Evolutionary conservation across 2,888 invertebrate species (phyloP).

Genomic region (Ectemnius cavifrons): DNA sequence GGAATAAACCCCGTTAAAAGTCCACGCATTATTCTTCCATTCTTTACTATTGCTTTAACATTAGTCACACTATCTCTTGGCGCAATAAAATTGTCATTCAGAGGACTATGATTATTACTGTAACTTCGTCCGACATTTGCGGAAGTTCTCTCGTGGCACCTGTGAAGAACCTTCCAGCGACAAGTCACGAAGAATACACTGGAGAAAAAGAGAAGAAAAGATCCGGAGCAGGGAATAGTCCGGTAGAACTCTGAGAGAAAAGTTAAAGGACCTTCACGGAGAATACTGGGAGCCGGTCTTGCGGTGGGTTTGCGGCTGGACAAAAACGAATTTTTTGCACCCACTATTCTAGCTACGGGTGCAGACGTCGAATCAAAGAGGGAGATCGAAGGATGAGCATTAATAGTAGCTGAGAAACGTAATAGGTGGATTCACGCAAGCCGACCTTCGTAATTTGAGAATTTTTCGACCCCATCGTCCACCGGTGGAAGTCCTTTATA

Average conservation of each 20-base stretch:
- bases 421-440: conserved; percentile 25
- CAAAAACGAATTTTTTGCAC: conserved; percentile 35
- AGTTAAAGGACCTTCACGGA: conserved; percentile 31
- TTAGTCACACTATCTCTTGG: too few relatives aligned
- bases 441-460: conserved; percentile 62
- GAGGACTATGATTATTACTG: too few relatives aligned
- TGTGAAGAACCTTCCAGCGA: conserved; percentile 18
- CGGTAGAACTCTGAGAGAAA: conserved; percentile 32
- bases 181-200: conserved; percentile 25
- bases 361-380: conserved; percentile 1
- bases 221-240: conserved; percentile 12
- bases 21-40: too few relatives aligned
- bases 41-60: too few relatives aligned
- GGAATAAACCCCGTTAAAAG: too few relatives aligned
- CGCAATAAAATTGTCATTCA: too few relatives aligned
- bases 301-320: conserved; percentile 43
- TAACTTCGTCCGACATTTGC: too few relatives aligned
- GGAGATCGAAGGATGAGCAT: conserved; percentile 28
- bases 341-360: neutral
- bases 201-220: conserved; percentile 14
- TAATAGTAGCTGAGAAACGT: conserved; percentile 14
- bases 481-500: conserved; percentile 40
- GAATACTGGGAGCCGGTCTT: conserved; percentile 12
- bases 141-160: neutral
- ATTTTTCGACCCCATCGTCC: conserved; percentile 51